These are phyloP conservation scores for Drosophila tsacasi DNA, from an alignment of 1,140 invertebrate species.

Conservation along the genomic window DNA sequence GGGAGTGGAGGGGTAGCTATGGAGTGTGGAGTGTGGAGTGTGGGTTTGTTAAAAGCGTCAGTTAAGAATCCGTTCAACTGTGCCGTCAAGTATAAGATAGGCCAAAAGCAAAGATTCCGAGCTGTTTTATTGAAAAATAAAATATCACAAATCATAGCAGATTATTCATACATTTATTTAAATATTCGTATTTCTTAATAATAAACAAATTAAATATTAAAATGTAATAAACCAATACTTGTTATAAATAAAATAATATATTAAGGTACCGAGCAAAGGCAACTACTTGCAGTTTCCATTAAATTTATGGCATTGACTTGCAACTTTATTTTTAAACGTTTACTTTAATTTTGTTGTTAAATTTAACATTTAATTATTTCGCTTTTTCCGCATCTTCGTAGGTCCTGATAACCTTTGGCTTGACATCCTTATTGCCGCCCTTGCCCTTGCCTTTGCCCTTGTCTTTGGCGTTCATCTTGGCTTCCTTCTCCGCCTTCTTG, in stretches of 20 bases:
- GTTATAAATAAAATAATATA: background rate
- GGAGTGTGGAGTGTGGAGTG: background rate
- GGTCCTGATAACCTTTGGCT: slow-evolving; percentile 31
- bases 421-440: background rate
- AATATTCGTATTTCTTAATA: too few species aligned
- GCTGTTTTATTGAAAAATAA: too few species aligned
- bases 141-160: background rate
- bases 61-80: slow-evolving; percentile 7
- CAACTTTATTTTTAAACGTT: background rate
- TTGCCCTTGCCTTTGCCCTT: slow-evolving; percentile 9
- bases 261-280: background rate
- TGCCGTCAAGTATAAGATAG: background rate
- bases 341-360: background rate
- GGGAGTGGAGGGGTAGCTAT: background rate
- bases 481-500: slow-evolving; percentile 16
- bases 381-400: slow-evolving; percentile 40
- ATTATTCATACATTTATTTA: background rate
- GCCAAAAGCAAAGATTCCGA: background rate
- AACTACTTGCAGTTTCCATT: too few species aligned
- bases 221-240: background rate
- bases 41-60: slow-evolving; percentile 6
- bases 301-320: background rate
- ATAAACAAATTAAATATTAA: too few species aligned
- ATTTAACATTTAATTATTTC: background rate
- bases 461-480: slow-evolving; percentile 14